A percentile compares a stretch with the other conserved stretches of the same genome.
Evolutionary conservation across 1,140 invertebrate species (phyloP).

Genomic region (Solenopsis invicta): DNA sequence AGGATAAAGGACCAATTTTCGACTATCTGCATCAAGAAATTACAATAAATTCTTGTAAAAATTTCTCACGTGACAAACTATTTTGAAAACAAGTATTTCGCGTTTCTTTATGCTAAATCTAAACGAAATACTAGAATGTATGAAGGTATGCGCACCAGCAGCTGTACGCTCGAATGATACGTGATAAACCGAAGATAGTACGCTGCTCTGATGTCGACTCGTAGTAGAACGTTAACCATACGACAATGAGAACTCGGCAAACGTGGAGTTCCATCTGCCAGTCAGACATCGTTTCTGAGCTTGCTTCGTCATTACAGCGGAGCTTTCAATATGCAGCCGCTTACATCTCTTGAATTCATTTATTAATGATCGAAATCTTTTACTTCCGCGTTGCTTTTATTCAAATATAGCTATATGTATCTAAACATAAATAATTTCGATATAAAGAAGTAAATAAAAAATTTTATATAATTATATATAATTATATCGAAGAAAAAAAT

Average conservation of each 20-base stretch:
- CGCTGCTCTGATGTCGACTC: constrained; percentile 72
- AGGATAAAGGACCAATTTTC: neutral
- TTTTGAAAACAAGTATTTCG: constrained; percentile 35
- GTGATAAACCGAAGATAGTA: constrained; percentile 78
- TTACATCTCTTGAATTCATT: constrained; percentile 13
- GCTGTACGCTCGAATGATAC: constrained; percentile 68
- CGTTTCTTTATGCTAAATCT: constrained; percentile 78
- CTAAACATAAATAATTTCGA: neutral
- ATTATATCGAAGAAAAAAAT: neutral
- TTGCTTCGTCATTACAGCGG: constrained; percentile 76
- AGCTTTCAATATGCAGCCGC: constrained; percentile 66
- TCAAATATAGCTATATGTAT: neutral
- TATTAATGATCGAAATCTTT: constrained; percentile 34
- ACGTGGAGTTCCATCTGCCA: constrained; percentile 76
- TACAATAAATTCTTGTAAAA: constrained; percentile 45
- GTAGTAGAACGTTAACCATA: constrained; percentile 40
- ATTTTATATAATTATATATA: neutral
- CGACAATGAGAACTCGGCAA: constrained; percentile 68
- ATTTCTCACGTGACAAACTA: constrained; percentile 45
- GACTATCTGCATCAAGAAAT: constrained; percentile 11
- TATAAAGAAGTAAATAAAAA: neutral
- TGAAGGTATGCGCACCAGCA: constrained; percentile 78
- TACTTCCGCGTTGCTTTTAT: constrained; percentile 31
- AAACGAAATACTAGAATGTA: constrained; percentile 81
- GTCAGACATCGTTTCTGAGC: constrained; percentile 75